These are phyloP conservation scores for Labia minor DNA, from an alignment of 2,888 invertebrate genomes.

Conservation along the genomic window DNA sequence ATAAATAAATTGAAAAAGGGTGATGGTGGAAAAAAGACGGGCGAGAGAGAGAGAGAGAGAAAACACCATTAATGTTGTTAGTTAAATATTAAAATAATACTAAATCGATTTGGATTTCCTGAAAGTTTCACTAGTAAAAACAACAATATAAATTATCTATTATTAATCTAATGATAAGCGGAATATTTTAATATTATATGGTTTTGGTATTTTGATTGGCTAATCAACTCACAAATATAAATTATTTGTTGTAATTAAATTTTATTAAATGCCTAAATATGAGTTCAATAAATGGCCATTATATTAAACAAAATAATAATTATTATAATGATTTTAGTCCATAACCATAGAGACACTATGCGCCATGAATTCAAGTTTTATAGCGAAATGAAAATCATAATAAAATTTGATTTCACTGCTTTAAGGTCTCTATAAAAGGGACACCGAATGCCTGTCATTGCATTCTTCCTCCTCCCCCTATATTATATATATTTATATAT, in stretches of 20 bases:
- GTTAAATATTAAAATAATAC: conserved; percentile 13
- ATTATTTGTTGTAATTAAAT: conserved; percentile 13
- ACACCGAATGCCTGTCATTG: neutral
- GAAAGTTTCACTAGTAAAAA: neutral
- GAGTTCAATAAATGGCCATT: conserved; percentile 7
- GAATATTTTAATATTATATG: conserved; percentile 8
- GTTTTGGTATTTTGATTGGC: conserved; percentile 13
- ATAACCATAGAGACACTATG: conserved; percentile 1
- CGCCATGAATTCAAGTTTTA: conserved; percentile 1
- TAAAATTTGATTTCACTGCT: conserved; percentile 8
- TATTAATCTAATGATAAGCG: conserved; percentile 5
- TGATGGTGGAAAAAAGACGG: neutral
- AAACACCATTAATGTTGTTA: neutral
- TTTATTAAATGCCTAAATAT: conserved; percentile 13
- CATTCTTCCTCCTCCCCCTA: too few species aligned
- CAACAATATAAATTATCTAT: conserved; percentile 13
- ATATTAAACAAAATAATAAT: conserved; percentile 13
- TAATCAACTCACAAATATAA: conserved; percentile 13
- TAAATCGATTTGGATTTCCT: conserved; percentile 1
- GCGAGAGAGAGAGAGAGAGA: neutral
- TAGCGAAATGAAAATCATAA: conserved; percentile 7
- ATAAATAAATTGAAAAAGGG: conserved; percentile 3
- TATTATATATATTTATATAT: too few species aligned
- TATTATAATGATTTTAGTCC: conserved; percentile 8
- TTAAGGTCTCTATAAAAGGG: conserved; percentile 2